Conservation (phyloP, 2,797 vertebrate genomes). For the Lophura swinhoii region DNA sequence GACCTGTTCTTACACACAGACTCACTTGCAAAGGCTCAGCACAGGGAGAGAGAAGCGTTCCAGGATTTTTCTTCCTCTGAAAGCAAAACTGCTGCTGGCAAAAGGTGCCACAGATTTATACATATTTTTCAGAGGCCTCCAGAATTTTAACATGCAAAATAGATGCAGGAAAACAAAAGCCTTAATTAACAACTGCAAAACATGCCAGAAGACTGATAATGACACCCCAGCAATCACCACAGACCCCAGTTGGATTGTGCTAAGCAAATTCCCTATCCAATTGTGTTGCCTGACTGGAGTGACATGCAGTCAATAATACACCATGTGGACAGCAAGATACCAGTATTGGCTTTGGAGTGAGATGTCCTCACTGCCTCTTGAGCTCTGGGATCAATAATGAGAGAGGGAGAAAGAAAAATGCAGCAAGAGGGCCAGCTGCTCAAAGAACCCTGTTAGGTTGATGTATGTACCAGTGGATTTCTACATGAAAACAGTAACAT, state of each 20-base stretch:
- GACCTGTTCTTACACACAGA: neutral
- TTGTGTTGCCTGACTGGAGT: neutral
- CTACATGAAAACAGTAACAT: neutral
- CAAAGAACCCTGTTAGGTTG: neutral
- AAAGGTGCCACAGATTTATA: neutral
- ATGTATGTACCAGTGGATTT: neutral
- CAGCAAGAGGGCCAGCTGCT: neutral
- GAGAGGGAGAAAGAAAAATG: neutral
- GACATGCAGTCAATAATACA: neutral
- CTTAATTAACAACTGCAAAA: conserved; percentile 2
- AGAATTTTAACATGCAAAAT: neutral
- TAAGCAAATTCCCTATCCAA: conserved; percentile 1
- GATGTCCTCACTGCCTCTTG: neutral
- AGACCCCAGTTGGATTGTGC: neutral
- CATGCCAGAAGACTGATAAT: neutral
- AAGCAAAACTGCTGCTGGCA: conserved; percentile 7
- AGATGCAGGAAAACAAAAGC: neutral
- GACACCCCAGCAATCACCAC: neutral
- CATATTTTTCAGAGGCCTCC: neutral
- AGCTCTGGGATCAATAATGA: conserved; percentile 39
- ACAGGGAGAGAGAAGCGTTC: neutral
- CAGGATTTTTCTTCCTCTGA: neutral
- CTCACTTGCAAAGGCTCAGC: neutral
- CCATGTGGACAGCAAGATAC: neutral
- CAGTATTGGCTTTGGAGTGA: neutral